Evolutionary conservation across 2,888 invertebrate genomes (phyloP).

Genomic region (Aproaerema taeniolella): DNA sequence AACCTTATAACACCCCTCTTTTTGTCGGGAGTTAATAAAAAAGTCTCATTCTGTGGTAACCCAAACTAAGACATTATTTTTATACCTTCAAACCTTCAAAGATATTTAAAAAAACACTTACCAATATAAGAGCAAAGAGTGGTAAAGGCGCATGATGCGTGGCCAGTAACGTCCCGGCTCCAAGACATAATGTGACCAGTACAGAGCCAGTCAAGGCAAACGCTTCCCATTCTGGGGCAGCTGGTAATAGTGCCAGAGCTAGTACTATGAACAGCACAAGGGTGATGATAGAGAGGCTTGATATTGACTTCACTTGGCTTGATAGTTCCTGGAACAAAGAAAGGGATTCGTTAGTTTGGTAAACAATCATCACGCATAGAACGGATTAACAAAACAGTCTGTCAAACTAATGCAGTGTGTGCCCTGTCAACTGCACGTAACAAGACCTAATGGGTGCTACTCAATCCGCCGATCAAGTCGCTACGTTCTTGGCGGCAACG

Average conservation of each 20-base stretch:
- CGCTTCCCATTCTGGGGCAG: slow-evolving; percentile 79
- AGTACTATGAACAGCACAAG: slow-evolving; percentile 70
- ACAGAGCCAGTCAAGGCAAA: slow-evolving; percentile 79
- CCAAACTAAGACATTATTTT: too few species aligned
- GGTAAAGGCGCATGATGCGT: slow-evolving; percentile 81
- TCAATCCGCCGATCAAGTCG: too few species aligned
- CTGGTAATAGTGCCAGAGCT: slow-evolving; percentile 73
- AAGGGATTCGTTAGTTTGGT: neutral
- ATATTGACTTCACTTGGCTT: slow-evolving; percentile 55
- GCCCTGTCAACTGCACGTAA: too few species aligned
- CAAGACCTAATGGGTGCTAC: too few species aligned
- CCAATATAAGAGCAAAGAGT: slow-evolving; percentile 86
- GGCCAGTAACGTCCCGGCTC: slow-evolving; percentile 79
- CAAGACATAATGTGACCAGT: slow-evolving; percentile 76
- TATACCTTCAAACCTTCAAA: too few species aligned
- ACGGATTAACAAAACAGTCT: too few species aligned
- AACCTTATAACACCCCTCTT: too few species aligned
- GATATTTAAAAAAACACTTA: slow-evolving; percentile 38
- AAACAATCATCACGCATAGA: too few species aligned
- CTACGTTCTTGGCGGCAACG: too few species aligned
- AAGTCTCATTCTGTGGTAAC: too few species aligned
- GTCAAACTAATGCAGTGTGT: too few species aligned
- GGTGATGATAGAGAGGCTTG: slow-evolving; percentile 71
- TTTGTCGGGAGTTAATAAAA: too few species aligned
- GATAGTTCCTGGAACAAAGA: slow-evolving; percentile 71